Conservation (phyloP, 2,797 vertebrate genomes). For the Chaetophractus vellerosus region DNA sequence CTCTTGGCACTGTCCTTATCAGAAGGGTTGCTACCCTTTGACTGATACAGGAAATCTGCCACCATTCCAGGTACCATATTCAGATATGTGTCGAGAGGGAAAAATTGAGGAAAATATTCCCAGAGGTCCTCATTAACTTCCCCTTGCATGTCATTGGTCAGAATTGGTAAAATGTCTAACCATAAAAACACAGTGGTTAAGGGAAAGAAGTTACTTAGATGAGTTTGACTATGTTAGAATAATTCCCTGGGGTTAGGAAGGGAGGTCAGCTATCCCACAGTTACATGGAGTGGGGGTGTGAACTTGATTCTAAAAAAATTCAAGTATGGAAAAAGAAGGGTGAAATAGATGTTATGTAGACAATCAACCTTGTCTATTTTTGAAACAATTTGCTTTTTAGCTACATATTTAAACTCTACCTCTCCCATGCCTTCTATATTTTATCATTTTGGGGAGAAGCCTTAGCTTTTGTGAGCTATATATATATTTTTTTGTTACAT, state of each 20-base stretch:
- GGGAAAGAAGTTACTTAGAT: neutral
- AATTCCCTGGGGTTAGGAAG: neutral
- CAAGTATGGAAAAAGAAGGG: neutral
- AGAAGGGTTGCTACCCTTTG: too few species aligned
- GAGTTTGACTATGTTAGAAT: slow-evolving; percentile 3
- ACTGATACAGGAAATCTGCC: neutral
- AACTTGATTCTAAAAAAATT: slow-evolving; percentile 16
- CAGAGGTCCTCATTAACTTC: neutral
- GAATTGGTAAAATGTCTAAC: neutral
- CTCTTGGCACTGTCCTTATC: neutral
- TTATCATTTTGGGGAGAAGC: neutral
- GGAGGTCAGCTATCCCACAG: neutral
- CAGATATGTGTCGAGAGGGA: neutral
- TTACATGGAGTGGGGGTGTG: neutral
- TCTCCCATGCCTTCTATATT: neutral
- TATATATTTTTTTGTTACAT: too few species aligned
- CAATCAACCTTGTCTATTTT: neutral
- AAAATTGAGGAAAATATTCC: neutral
- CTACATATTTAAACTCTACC: neutral
- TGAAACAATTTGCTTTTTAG: neutral
- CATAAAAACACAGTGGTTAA: neutral
- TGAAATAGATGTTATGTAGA: neutral
- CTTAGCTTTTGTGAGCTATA: neutral
- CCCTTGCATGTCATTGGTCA: neutral
- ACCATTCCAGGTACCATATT: neutral